A percentile compares a stretch with the other conserved stretches of the same genome.
phyloP scores from a whole-genome alignment of 2,888 invertebrate species.

The Achlya flavicornis region DNA sequence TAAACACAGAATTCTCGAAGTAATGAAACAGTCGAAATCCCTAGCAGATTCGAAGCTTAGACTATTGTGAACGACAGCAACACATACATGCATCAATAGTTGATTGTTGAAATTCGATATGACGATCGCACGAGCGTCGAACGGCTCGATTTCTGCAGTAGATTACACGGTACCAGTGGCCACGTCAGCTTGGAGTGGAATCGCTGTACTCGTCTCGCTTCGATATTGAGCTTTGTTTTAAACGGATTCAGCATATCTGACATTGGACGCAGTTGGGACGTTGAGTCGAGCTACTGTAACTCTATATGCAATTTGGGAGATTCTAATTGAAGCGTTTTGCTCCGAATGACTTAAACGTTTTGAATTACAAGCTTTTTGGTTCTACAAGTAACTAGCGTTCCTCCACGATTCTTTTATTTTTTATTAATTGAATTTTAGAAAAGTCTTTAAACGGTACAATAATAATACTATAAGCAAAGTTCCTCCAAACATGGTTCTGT shows the following conservation, averaged over 20 bases:
- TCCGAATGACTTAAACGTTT: neutral
- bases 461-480: too few species aligned
- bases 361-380: neutral
- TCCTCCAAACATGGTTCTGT: too few species aligned
- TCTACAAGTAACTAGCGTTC: neutral
- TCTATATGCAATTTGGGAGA: neutral
- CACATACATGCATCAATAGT: slow-evolving; percentile 2
- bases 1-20: neutral
- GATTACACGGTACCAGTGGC: slow-evolving; percentile 2
- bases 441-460: too few species aligned
- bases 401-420: too few species aligned
- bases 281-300: neutral
- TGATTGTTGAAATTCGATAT: slow-evolving; percentile 3
- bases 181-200: slow-evolving; percentile 31
- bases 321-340: neutral
- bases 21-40: neutral
- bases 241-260: slow-evolving; percentile 34
- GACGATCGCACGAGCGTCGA: neutral
- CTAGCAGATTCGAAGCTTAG: neutral
- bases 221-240: slow-evolving; percentile 37
- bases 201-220: slow-evolving; percentile 34
- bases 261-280: slow-evolving; percentile 1
- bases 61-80: neutral
- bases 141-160: neutral
- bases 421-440: too few species aligned